Evolutionary conservation across 2,113 vertebrate species (phyloP).

Genomic region (Bos javanicus): DNA sequence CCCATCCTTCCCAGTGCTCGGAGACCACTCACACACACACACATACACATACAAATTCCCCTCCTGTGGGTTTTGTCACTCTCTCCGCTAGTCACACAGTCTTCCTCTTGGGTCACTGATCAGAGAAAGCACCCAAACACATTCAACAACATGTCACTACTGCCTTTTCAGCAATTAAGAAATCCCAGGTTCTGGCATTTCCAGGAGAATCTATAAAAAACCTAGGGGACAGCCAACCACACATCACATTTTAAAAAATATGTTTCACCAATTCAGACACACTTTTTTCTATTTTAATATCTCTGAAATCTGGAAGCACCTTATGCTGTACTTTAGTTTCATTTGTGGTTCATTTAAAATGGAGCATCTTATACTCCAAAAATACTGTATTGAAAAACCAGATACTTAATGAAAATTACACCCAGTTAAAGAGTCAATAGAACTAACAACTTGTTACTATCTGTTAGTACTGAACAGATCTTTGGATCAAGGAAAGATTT

Average conservation of each 20-base stretch:
- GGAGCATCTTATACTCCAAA: neutral
- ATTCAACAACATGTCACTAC: neutral
- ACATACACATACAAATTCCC: neutral
- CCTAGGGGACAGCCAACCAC: neutral
- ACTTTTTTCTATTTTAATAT: neutral
- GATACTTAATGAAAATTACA: neutral
- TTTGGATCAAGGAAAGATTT: neutral
- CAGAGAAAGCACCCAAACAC: neutral
- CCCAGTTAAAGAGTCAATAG: neutral
- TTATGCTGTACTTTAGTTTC: neutral
- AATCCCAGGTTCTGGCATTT: neutral
- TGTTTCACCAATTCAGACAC: neutral
- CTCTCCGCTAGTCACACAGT: neutral
- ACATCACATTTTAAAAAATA: neutral
- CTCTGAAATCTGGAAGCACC: neutral
- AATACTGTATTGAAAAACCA: neutral
- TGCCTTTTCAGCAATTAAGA: neutral
- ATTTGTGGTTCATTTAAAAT: neutral
- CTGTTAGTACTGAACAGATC: neutral
- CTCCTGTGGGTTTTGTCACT: neutral
- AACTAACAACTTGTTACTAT: neutral
- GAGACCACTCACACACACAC: neutral
- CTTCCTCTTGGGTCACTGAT: neutral
- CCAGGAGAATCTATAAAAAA: neutral
- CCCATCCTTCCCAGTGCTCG: neutral